Conservation (phyloP, 2,113 vertebrate species). For the Passer montanus region DNA sequence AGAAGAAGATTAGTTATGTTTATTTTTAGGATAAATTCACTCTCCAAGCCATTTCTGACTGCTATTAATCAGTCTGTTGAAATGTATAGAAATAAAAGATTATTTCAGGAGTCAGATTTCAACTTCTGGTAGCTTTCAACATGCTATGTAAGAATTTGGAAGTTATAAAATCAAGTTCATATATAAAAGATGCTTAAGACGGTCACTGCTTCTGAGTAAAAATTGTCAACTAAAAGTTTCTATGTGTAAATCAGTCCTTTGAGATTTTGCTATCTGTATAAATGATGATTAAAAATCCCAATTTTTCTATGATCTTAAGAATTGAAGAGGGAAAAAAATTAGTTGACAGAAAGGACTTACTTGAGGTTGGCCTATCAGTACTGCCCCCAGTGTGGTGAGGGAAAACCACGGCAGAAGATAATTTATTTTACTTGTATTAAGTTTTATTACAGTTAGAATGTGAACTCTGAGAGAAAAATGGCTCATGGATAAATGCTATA, state of each 20-base stretch:
- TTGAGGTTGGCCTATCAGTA: not conserved
- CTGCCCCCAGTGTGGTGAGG: not conserved
- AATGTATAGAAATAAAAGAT: slow-evolving; percentile 4
- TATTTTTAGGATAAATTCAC: slow-evolving; percentile 30
- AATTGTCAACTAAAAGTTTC: not conserved
- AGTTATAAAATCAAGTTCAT: not conserved
- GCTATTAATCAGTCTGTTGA: not conserved
- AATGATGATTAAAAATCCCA: not conserved
- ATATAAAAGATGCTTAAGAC: not conserved
- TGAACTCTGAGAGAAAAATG: not conserved
- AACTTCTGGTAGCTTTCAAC: slow-evolving; percentile 5
- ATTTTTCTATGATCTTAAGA: not conserved
- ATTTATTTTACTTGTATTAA: not conserved
- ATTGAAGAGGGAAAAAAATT: not conserved
- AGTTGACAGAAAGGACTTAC: not conserved
- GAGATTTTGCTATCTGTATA: not conserved
- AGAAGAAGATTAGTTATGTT: not conserved
- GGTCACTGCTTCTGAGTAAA: not conserved
- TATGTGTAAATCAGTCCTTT: not conserved
- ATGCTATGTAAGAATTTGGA: not conserved
- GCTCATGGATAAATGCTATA: not conserved
- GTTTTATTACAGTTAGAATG: not conserved
- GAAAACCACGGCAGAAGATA: not conserved
- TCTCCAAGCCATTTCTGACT: not conserved
- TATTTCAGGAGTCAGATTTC: not conserved